Evolutionary conservation across 53 echinoderm and acorn worm species (phyloP).

Genomic region (Mesocentrotus franciscanus): DNA sequence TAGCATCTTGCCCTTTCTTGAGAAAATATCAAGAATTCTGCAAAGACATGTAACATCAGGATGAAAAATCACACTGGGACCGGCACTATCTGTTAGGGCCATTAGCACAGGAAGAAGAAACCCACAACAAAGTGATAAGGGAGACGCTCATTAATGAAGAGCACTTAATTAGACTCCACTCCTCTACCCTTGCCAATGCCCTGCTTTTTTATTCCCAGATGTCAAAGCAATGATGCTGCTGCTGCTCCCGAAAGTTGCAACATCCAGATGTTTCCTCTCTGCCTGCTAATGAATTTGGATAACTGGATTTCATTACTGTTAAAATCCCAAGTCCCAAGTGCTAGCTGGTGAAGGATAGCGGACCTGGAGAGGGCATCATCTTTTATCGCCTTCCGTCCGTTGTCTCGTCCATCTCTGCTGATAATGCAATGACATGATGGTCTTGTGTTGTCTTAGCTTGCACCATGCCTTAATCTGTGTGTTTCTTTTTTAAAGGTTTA

Average conservation of each 20-base stretch:
- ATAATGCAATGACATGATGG: conserved; percentile 50
- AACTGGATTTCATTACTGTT: conserved; percentile 56
- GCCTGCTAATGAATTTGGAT: conserved; percentile 46
- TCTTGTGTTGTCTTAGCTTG: conserved; percentile 28
- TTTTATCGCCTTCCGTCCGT: conserved; percentile 16
- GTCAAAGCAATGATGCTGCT: conserved; percentile 10
- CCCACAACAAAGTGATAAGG: conserved; percentile 54
- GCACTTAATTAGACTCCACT: conserved; percentile 55
- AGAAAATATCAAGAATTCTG: background rate
- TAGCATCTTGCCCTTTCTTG: no score
- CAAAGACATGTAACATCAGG: conserved; percentile 9
- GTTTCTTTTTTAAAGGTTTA: background rate
- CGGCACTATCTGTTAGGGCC: conserved; percentile 8
- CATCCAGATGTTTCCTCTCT: conserved; percentile 57
- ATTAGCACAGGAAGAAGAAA: conserved; percentile 55
- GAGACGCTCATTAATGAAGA: conserved; percentile 59
- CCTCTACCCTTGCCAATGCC: conserved; percentile 29
- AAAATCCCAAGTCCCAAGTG: conserved; percentile 40
- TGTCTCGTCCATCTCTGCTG: background rate
- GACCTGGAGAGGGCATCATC: conserved; percentile 35
- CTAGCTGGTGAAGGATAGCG: conserved; percentile 30
- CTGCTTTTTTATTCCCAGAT: conserved; percentile 53
- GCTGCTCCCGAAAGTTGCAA: conserved; percentile 42
- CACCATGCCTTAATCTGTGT: background rate
- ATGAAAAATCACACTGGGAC: background rate